These are phyloP conservation scores for Hesperophylax magnus DNA, from an alignment of 1,140 invertebrate species.

Conservation along the genomic window DNA sequence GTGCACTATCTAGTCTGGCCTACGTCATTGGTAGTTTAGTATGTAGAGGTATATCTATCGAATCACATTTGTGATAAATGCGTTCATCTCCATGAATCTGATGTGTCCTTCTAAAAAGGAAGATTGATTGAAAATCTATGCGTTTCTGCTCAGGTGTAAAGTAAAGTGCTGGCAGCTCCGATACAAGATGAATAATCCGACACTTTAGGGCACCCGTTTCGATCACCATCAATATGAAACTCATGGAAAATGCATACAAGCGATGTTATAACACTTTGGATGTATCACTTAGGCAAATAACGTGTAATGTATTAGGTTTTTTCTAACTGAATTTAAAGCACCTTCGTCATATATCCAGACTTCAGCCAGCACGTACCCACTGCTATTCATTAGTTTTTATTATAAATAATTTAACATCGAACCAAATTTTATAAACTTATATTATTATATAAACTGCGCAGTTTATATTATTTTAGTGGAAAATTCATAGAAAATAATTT, in stretches of 20 bases:
- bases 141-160: background rate
- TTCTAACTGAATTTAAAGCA: background rate
- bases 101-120: conserved; percentile 48
- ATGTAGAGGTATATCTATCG: background rate
- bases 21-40: too few species aligned
- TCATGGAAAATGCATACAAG: background rate
- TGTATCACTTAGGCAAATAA: background rate
- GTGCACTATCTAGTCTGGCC: too few species aligned
- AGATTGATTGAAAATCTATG: conserved; percentile 46
- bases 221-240: background rate
- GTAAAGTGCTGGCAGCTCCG: background rate
- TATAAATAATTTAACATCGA: too few species aligned
- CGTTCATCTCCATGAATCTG: conserved; percentile 47
- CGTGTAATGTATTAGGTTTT: background rate
- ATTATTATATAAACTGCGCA: too few species aligned
- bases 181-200: conserved; percentile 33
- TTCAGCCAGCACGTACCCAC: background rate
- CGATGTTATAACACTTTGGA: background rate
- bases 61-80: conserved; percentile 42
- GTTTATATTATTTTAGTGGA: too few species aligned
- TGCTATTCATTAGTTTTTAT: too few species aligned
- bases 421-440: too few species aligned
- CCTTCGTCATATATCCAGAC: background rate
- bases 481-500: too few species aligned
- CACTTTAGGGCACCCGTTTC: background rate